Percentiles rank a stretch among this genome's conserved stretches.
phyloP scores from a whole-genome alignment of 2,797 vertebrate species.

The Rhinella marina region DNA sequence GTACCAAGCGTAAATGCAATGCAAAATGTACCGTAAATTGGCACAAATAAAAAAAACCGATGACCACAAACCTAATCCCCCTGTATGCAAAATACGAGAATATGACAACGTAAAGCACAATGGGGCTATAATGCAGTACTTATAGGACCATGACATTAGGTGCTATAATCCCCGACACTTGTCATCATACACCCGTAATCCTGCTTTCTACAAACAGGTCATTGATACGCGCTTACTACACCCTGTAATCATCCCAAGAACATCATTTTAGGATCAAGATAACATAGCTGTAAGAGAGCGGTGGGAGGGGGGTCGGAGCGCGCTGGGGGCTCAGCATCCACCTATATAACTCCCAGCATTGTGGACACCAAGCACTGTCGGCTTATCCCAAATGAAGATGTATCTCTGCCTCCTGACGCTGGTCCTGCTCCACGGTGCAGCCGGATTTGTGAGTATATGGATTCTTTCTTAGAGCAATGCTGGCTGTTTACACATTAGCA shows the following conservation, averaged over 20 bases:
- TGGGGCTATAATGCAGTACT: background rate
- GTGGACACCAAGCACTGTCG: background rate
- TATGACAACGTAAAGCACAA: background rate
- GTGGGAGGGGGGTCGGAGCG: background rate
- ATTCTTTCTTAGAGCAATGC: background rate
- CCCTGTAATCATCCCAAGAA: constrained; percentile 19
- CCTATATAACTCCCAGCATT: constrained; percentile 36
- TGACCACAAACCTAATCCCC: background rate
- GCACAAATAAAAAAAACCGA: background rate
- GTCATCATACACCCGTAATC: constrained; percentile 44
- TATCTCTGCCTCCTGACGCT: constrained; percentile 37
- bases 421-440: constrained; percentile 40
- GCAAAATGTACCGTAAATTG: too few relatives aligned
- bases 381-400: constrained; percentile 31
- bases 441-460: constrained; percentile 48
- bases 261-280: constrained; percentile 49
- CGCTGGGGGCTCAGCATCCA: background rate
- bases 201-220: constrained; percentile 14
- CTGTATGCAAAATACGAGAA: background rate
- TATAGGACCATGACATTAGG: constrained; percentile 11
- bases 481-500: background rate
- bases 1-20: background rate
- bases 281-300: background rate
- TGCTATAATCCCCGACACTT: constrained; percentile 46
- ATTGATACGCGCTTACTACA: constrained; percentile 6